Evolutionary conservation across 2,113 vertebrate genomes (phyloP).

Genomic region (Andinoacara biseriatus): DNA sequence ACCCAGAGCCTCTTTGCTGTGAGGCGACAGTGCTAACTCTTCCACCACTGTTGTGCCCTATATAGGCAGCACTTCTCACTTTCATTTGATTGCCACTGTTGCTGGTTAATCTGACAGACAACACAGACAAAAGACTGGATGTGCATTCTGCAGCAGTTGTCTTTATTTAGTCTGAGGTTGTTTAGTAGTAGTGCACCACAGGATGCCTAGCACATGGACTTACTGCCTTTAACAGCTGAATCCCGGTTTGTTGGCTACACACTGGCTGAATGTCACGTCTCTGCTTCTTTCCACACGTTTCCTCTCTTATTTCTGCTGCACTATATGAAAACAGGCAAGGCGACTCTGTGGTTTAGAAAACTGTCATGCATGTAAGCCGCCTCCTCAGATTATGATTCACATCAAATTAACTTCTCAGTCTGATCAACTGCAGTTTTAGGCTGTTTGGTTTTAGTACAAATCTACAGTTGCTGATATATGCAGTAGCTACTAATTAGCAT

Average conservation of each 20-base stretch:
- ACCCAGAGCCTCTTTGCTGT: not conserved
- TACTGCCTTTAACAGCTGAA: not conserved
- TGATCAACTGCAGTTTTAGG: not conserved
- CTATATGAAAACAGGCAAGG: not conserved
- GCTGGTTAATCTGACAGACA: not conserved
- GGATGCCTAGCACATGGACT: not conserved
- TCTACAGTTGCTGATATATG: not conserved
- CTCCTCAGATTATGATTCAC: not conserved
- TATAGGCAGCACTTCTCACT: not conserved
- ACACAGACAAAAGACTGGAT: not conserved
- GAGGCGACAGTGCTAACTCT: too few species aligned
- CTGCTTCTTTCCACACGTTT: not conserved
- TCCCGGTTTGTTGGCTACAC: not conserved
- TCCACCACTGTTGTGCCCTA: not conserved
- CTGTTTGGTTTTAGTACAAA: not conserved
- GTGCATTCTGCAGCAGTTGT: not conserved
- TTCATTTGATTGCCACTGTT: not conserved
- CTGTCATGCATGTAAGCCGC: not conserved
- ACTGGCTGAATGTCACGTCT: not conserved
- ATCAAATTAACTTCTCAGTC: not conserved
- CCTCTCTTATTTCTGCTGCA: not conserved
- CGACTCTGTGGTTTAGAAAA: not conserved
- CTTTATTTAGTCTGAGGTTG: not conserved
- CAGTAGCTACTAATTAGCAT: not conserved
- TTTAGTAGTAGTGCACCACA: not conserved